Conservation (phyloP, 2,888 invertebrate species). For the Epirrita christyi region DNA sequence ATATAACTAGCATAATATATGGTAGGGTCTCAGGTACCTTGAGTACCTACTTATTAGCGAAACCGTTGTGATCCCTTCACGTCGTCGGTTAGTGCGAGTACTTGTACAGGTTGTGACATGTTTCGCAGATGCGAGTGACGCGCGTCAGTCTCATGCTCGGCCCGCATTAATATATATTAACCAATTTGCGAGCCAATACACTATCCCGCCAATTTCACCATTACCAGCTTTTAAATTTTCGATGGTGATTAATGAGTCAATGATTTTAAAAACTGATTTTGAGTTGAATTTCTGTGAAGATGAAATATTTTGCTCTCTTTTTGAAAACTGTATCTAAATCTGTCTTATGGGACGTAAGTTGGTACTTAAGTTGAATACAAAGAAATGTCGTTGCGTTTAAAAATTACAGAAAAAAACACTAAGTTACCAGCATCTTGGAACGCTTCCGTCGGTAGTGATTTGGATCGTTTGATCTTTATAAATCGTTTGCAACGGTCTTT, state of each 20-base stretch:
- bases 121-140: slow-evolving; percentile 18
- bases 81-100: slow-evolving; percentile 1
- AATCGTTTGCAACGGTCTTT: too few species aligned
- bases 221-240: slow-evolving; percentile 8
- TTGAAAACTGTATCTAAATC: not conserved
- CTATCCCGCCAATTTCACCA: slow-evolving; percentile 16
- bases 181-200: slow-evolving; percentile 19
- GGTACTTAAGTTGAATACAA: too few species aligned
- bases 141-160: slow-evolving; percentile 18
- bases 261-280: slow-evolving; percentile 1
- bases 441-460: too few species aligned
- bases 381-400: too few species aligned
- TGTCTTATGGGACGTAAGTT: too few species aligned
- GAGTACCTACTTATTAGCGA: too few species aligned
- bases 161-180: slow-evolving; percentile 22
- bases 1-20: too few species aligned
- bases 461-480: too few species aligned
- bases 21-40: too few species aligned
- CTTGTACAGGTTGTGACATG: slow-evolving; percentile 13
- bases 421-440: too few species aligned
- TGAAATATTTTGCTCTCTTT: not conserved
- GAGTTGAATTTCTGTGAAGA: too few species aligned
- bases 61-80: slow-evolving; percentile 6
- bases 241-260: slow-evolving; percentile 4
- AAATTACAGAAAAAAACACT: too few species aligned